Percentiles rank a stretch among this genome's conserved stretches.
phyloP scores from a whole-genome alignment of 2,888 invertebrate genomes.

The Mycogona germanica region DNA sequence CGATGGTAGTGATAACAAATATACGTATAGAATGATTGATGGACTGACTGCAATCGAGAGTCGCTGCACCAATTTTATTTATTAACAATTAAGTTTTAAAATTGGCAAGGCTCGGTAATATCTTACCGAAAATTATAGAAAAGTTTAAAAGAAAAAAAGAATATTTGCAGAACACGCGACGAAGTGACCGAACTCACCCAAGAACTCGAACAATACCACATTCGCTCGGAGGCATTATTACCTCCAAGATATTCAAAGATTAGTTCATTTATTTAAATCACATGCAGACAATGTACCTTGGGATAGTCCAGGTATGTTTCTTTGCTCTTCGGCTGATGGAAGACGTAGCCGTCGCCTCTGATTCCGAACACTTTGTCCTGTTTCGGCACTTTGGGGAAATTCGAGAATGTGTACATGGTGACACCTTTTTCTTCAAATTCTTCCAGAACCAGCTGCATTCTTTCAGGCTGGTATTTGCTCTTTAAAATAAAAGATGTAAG shows the following conservation, averaged over 20 bases:
- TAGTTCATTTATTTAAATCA: background rate
- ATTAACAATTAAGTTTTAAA: too few relatives aligned
- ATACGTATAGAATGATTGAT: too few relatives aligned
- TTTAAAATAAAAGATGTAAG: too few relatives aligned
- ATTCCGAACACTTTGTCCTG: constrained; percentile 3
- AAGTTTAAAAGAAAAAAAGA: too few relatives aligned
- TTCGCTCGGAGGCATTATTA: background rate
- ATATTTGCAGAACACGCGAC: too few relatives aligned
- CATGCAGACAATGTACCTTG: background rate
- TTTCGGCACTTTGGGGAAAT: background rate
- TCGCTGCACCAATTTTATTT: too few relatives aligned
- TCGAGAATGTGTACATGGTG: constrained; percentile 1
- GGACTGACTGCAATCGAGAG: too few relatives aligned
- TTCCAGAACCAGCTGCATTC: background rate
- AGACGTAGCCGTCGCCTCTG: constrained; percentile 3
- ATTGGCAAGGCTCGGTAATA: too few relatives aligned
- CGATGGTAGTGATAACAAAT: too few relatives aligned
- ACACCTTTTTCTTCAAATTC: background rate
- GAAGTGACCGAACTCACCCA: too few relatives aligned
- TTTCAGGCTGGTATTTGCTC: too few relatives aligned
- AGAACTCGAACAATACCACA: background rate
- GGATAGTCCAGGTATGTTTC: background rate
- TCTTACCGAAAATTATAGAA: too few relatives aligned
- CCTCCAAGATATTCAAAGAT: background rate
- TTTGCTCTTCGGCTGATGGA: constrained; percentile 2